Base-by-base conservation (phyloP, 2,888 invertebrate species). In the Agonopterix alstromeriana region DNA sequence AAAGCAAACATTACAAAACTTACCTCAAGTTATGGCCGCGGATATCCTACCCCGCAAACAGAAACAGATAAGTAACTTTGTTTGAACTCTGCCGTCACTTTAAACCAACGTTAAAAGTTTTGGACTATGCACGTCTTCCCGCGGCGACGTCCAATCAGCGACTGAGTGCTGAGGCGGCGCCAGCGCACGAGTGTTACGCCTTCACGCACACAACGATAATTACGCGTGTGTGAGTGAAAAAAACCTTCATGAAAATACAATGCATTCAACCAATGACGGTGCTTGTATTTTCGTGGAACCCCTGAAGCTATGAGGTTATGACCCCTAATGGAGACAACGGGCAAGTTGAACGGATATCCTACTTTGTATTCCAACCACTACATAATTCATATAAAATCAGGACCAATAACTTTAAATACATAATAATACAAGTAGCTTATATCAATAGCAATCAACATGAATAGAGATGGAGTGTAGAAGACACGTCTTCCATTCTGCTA, bases 241-340 rank as follows among this genome's bases (percentile, higher is more conserved):
- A 69, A 78, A 67, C 77, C 79, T 82, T 77, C 81, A 74, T 83
- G 80, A 84, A 84, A 83, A 81, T 82, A 77, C 76, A 79, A 63
- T 57, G 61, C 65, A 61, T 68, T 63, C 70, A 63, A 67, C 65
- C 58, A 65, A 69, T 45, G 36, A 11, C 36, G 44, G 47, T 42
- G 47, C 47, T 12, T 10, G 36, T 40, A 44, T 48, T 48, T 42
- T n/a, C 11, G 42, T 42, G 10, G 42, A 42, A 27, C 27, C 5
- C 27, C 27, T 27, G 27, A 27, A 27, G 5, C 27, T 27, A 27
- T 5, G 27, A 27, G 27, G 27, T 27, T 27, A 27, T 27, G 27
- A 27, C 27, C 27, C 27, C 7, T 27, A 27, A 27, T 27, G 27
- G 27, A 27, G 27, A 27, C 27, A 27, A 7, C 27, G 27, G 27